Evolutionary conservation across 2,888 invertebrate species (phyloP), one percentile per base, ranked within the genome.

Genomic region (Rapana venosa): DNA sequence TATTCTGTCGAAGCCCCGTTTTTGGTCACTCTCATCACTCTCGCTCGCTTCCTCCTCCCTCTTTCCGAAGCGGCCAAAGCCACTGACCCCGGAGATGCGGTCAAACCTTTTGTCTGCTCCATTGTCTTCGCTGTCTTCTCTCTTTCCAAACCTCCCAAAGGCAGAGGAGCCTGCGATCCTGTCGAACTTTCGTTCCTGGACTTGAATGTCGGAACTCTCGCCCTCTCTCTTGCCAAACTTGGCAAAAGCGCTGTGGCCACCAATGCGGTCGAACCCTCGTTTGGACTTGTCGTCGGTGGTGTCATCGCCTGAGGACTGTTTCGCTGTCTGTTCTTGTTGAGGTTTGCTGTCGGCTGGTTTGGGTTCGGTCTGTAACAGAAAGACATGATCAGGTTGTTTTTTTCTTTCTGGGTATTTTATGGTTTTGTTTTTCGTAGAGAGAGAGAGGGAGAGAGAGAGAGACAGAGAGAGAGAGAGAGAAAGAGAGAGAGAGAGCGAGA

Each of bases 211-310:
- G 79, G 56, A 56, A 30, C 6, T 22, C 26, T 70, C 87, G 36
- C 15, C 87, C 30, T 87, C 47, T 70, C 85, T 84, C 32, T 89
- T 89, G 84, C 89, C 89, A 56, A 89, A 89, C 56, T 85, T 61
- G 22, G 56, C 30, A 70, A 89, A 89, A 32, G 85, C 61, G 89
- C 85, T 85, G 47, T 74, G 87, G n/a, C 84, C 74, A 20, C 74
- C 35, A 66, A 89, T 89, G 15, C 89, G 32, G 74, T 89, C 89
- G 32, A 89, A 89, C 11, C 70, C 85, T 6, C 89, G 81, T 56
- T 89, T 89, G 85, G n/a, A 84, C 22, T 6, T 35, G 35, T 36
- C 83, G 0, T 32, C 58, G 1, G 22, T 22, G 32, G n/a, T 79
- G 88, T 26, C 56, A 56, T 77, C n/a, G 0, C 22, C 66, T 11